Evolutionary conservation across 2,797 vertebrate species (phyloP).

Genomic region (Rhyacichthys aspro): DNA sequence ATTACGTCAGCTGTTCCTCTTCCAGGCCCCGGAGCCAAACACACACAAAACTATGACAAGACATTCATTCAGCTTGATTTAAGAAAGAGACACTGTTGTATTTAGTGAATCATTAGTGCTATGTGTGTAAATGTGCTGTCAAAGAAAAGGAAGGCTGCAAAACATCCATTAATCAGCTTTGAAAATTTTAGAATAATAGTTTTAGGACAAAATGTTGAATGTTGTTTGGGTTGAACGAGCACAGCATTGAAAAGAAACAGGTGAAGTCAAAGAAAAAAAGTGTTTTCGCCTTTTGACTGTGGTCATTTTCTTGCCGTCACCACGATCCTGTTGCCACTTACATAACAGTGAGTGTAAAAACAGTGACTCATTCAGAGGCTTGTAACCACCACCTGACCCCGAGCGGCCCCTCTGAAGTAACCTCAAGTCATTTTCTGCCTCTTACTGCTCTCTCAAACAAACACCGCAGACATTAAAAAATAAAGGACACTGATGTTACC

Average conservation of each 20-base stretch:
- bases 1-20: constrained; percentile 74
- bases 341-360: background rate
- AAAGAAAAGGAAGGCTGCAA: too few species aligned
- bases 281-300: background rate
- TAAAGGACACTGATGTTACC: too few species aligned
- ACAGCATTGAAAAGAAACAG: background rate
- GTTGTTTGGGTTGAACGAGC: too few species aligned
- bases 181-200: background rate
- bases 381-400: background rate
- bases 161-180: too few species aligned
- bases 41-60: constrained; percentile 20
- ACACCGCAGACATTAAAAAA: too few species aligned
- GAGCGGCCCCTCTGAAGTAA: too few species aligned
- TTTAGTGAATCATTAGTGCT: background rate
- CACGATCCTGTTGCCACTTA: background rate
- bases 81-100: background rate
- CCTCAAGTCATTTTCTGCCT: too few species aligned
- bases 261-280: background rate
- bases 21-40: constrained; percentile 38
- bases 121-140: too few species aligned
- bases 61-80: constrained; percentile 18
- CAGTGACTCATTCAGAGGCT: constrained; percentile 1
- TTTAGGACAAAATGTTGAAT: background rate
- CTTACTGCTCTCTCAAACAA: background rate
- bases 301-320: background rate